Evolutionary conservation across 2,888 invertebrate genomes (phyloP), one percentile per base, ranked within the genome.

Genomic region (Caenorhabditis uteleia): DNA sequence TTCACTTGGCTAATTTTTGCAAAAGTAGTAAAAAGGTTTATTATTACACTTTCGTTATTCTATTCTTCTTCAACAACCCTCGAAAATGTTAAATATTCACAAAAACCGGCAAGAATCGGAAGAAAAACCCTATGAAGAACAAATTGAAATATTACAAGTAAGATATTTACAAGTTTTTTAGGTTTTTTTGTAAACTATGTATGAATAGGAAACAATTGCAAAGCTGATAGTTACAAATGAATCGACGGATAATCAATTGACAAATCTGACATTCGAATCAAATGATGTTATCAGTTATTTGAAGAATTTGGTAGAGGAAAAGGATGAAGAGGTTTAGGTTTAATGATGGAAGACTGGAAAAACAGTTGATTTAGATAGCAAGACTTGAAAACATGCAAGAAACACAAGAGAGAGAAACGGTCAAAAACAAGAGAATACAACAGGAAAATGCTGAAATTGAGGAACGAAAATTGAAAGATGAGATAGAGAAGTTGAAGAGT

Each of bases 251-350:
- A 57, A 50, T 34, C 42, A 62, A 27, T 34, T 66, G 42, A 62
- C 69, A 6, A 60, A 69, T 34, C 46, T 60, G 23, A 64, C 66
- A 44, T 70, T 70, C 55, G 65, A 70, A 36, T 59, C 66, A 38
- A 70, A 70, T 57, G 70, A 70, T 50, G 66, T 70, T 49, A 70
- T 70, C 20, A 39, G 54, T 54, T 69, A 68, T 45, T 34, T 60
- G 44, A 56, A 59, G 49, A 56, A 56, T 14, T 45, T 60, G 45
- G 55, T 68, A 21, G 60, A 67, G 36, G 57, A 57, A 39, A 67
- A 67, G 44, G 60, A 67, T 43, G 65, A 65, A 23, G 64, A 64
- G 61, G 54, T 55, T 10, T 12, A 44, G 25, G 48, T n/a, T n/a
- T n/a, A n/a, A n/a, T 42, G 34, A 36, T n/a, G 27, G 40, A 50